Evolutionary conservation across 1,140 invertebrate genomes (phyloP), one percentile per base, ranked within the genome.

Genomic region (Musca domestica): DNA sequence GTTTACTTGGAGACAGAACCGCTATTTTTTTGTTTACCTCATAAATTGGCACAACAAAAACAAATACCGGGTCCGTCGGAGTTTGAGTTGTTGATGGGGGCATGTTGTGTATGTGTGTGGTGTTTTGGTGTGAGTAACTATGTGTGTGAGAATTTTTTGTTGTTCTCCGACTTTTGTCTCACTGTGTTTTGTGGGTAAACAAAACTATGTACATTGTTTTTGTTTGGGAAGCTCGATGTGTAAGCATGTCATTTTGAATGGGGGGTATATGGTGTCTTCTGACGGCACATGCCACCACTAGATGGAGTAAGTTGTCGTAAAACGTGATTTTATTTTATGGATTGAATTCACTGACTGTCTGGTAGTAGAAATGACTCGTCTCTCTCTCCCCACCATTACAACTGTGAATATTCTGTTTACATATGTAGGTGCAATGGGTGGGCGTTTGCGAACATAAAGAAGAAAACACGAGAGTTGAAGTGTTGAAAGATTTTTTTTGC

Each of bases 51-150:
- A 61, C 56, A 61, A 61, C 56, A 61, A 61, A 61, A 61, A 61
- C 56, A 61, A 41, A 61, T 61, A 47, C 63, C 63, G 20, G 20
- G 63, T 25, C 17, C 23, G 34, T 30, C n/a, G 25, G 25, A 30
- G 63, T 64, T 23, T 22, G 63, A 64, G 63, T 64, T 64, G 63
- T 64, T 64, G 63, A 64, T 64, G 63, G 63, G 41, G 63, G 25
- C 15, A 47, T 23, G 25, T 23, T 61, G 19, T 12, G 27, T 19
- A 34, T 25, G 49, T 52, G 20, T 52, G n/a, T 3, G 15, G 17
- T 15, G 12, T 6, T 3, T n/a, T 48, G 47, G 0, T 15, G 2
- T 48, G 4, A 1, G 15, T 48, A 5, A 15, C 47, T 48, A 5
- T 30, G 34, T 41, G 51, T 22, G 20, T 23, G 51, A 27, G 52